Base-by-base conservation (phyloP, 2,888 invertebrate genomes). In the Thecophora atra region DNA sequence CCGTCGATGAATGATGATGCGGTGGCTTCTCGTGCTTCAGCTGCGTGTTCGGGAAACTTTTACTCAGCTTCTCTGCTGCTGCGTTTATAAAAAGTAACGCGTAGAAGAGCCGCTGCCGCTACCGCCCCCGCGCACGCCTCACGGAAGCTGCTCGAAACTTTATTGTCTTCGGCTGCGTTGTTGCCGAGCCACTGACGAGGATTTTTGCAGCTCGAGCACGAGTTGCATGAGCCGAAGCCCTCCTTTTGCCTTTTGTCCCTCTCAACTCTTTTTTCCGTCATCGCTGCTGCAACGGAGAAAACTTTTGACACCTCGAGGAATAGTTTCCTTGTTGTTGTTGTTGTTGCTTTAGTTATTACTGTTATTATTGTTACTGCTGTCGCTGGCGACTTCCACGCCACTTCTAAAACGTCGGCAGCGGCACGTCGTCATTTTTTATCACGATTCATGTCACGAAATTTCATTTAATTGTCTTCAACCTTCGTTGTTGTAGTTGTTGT, bases 401-500 rank as follows among this genome's bases (percentile, higher is more conserved):
- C 17, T n/a, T 17, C 13, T 11, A 52, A n/a, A 11, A 17, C n/a
- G 8, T 44, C 44, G 44, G 52, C 52, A 56, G 66, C 66, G 13
- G 42, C 67, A 54, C 54, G 54, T 67, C 26, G 30, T 56, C 44
- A n/a, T 65, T 28, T 28, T 24, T 28, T 73, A 73, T 74, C 75
- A 56, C 65, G 64, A 73, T 78, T 77, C 78, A 77, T 75, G 79
- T 80, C 78, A 79, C 79, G 81, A 78, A 73, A 74, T 74, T 79
- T 80, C 78, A 78, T 78, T 80, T 81, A 79, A 79, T 79, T 79
- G 81, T 78, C 76, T 60, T 60, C 47, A 60, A 26, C n/a, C n/a
- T n/a, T n/a, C n/a, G n/a, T 26, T 68, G 56, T 17, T 24, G 37
- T 8, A 37, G 6, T 37, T 52, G 26, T 65, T 65, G n/a, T 63